Evolutionary conservation across 2,113 vertebrate genomes (phyloP).

Genomic region (Colius striatus): DNA sequence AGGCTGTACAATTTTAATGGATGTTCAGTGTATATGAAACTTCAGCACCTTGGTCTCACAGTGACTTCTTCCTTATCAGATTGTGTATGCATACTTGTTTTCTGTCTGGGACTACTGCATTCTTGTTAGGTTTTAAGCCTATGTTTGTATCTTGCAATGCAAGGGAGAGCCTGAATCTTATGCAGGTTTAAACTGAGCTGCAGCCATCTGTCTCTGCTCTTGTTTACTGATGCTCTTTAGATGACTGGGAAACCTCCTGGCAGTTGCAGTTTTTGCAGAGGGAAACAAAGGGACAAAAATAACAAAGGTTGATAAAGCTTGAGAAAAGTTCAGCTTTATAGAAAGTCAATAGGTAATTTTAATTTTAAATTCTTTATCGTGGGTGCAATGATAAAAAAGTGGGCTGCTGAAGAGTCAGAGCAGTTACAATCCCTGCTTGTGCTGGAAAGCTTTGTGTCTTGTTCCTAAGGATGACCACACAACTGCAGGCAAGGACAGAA

Average conservation of each 20-base stretch:
- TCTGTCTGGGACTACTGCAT: neutral
- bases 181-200: conserved; percentile 40
- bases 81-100: neutral
- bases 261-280: conserved; percentile 35
- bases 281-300: conserved; percentile 35
- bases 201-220: conserved; percentile 65
- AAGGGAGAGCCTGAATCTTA: conserved; percentile 6
- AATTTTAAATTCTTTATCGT: neutral
- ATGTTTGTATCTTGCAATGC: neutral
- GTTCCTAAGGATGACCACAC: conserved; percentile 23
- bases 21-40: neutral
- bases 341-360: neutral
- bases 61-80: neutral
- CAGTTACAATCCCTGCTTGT: neutral
- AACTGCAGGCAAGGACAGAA: conserved; percentile 29
- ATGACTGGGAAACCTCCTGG: conserved; percentile 46
- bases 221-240: conserved; percentile 70
- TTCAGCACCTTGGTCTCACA: neutral
- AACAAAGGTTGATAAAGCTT: neutral
- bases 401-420: neutral
- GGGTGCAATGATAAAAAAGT: neutral
- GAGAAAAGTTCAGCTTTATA: neutral
- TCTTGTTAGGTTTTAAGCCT: neutral
- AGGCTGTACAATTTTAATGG: neutral
- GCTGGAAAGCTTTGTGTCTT: neutral